Evolutionary conservation across 2,113 vertebrate genomes (phyloP).

Genomic region (Crotalus viridis): DNA sequence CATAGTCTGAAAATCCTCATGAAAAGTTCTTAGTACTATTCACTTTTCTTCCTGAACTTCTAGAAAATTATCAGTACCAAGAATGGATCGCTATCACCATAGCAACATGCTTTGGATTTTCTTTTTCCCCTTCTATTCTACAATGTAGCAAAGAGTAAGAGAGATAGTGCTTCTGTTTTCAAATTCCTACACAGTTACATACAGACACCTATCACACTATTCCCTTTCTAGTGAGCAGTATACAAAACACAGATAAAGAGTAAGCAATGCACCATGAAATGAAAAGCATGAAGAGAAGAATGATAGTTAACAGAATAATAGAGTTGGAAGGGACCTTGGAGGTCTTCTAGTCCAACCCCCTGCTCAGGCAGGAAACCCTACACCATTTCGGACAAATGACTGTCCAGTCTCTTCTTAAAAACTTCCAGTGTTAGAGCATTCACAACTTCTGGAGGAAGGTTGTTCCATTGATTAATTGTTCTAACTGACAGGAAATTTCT

Average conservation of each 20-base stretch:
- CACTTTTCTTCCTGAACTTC: slow-evolving; percentile 45
- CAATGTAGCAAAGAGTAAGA: slow-evolving; percentile 40
- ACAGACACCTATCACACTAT: not conserved
- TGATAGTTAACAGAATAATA: not conserved
- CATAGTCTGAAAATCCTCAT: slow-evolving; percentile 41
- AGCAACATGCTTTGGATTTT: slow-evolving; percentile 51
- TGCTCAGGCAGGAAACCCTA: rapidly evolving
- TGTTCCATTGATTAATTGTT: no score
- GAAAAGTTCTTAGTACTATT: not conserved
- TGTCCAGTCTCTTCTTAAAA: not conserved
- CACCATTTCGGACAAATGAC: not conserved
- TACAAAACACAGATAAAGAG: not conserved
- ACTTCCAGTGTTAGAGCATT: no score
- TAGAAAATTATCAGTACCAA: slow-evolving; percentile 55
- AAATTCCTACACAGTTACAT: slow-evolving; percentile 23
- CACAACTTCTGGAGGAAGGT: no score
- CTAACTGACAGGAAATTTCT: no score
- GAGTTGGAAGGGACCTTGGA: not conserved
- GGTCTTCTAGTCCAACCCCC: not conserved
- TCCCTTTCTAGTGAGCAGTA: not conserved
- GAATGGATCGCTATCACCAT: slow-evolving; percentile 50
- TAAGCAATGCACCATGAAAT: not conserved
- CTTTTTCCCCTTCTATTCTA: slow-evolving; percentile 34
- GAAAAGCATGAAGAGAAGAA: not conserved
- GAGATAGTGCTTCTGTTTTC: slow-evolving; percentile 40